These are phyloP conservation scores for Coilia nasus DNA, from an alignment of 2,797 vertebrate species.

Conservation along the genomic window DNA sequence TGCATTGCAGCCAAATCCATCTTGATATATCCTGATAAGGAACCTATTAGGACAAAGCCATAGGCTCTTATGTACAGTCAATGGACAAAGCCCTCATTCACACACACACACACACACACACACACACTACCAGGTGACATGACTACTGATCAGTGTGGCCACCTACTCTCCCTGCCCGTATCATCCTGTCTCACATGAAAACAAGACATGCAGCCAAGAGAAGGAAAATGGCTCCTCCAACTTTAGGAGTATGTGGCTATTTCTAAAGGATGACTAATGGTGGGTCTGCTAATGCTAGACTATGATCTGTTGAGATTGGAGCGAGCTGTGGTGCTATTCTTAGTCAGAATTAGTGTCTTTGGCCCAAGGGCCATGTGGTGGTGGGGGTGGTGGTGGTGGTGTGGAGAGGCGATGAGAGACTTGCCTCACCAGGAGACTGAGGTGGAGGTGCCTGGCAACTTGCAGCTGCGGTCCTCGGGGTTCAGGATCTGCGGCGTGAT, in stretches of 20 bases:
- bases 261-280: too few species aligned
- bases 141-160: too few species aligned
- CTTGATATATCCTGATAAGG: background rate
- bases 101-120: conserved; percentile 1
- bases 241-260: too few species aligned
- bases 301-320: background rate
- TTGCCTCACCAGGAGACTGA: conserved; percentile 87
- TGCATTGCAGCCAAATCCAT: background rate
- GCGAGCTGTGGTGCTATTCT: background rate
- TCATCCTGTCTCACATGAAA: too few species aligned
- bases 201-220: too few species aligned
- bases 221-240: too few species aligned
- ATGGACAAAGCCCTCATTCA: background rate
- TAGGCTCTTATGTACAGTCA: too few species aligned
- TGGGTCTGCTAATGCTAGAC: background rate
- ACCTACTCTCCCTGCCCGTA: too few species aligned
- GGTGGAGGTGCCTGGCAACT: conserved; percentile 62
- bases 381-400: too few species aligned
- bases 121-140: background rate
- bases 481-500: conserved; percentile 92
- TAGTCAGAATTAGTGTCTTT: too few species aligned
- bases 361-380: too few species aligned
- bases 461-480: conserved; percentile 86
- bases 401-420: background rate
- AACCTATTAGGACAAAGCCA: background rate